Percentiles rank a stretch among this genome's conserved stretches.
phyloP scores from a whole-genome alignment of 2,888 invertebrate genomes.

The Epinotia brunnichana region DNA sequence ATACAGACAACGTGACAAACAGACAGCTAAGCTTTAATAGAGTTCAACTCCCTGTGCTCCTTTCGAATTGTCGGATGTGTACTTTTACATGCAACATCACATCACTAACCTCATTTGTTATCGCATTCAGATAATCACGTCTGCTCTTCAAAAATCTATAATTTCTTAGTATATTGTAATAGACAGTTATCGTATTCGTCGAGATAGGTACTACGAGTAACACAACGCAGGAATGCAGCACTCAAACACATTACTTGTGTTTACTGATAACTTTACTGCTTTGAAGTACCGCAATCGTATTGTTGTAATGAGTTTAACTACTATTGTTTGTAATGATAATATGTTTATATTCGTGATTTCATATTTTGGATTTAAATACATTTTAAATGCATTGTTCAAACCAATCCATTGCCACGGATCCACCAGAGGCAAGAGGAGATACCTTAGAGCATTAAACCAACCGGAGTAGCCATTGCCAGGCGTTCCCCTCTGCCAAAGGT shows the following conservation, averaged over 20 bases:
- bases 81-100: background rate
- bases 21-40: no score
- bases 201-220: no score
- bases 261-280: conserved; percentile 25
- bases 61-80: background rate
- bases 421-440: no score
- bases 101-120: conserved; percentile 19
- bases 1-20: no score
- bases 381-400: no score
- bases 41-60: background rate
- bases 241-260: conserved; percentile 16
- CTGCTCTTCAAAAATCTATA: conserved; percentile 33
- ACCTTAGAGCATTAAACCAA: no score
- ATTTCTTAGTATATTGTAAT: conserved; percentile 2
- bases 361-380: background rate
- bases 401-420: no score
- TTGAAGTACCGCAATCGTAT: conserved; percentile 25
- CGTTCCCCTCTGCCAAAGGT: no score
- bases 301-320: background rate
- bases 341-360: background rate
- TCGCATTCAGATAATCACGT: conserved; percentile 14
- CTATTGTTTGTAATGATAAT: background rate
- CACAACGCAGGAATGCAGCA: background rate
- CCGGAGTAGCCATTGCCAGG: no score
- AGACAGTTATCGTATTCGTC: conserved; percentile 2